These are phyloP conservation scores for Stichodactyla mertensii DNA, from an alignment of 64 coral and sea anemone genomes.

Conservation along the genomic window DNA sequence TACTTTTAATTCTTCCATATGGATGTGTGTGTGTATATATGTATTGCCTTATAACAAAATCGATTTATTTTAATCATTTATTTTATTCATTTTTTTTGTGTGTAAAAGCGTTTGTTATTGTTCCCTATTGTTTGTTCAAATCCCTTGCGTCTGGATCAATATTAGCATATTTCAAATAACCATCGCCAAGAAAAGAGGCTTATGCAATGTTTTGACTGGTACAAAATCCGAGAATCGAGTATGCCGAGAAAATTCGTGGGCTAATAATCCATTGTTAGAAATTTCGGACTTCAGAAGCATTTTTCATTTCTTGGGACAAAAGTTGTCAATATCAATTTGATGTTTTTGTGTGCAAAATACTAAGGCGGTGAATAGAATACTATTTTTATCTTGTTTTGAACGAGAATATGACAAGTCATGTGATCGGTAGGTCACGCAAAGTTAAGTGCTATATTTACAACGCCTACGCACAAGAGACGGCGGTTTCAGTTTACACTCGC, in stretches of 20 bases:
- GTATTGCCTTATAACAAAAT: no score
- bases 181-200: neutral
- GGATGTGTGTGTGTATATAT: no score
- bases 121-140: neutral
- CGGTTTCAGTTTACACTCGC: neutral
- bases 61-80: no score
- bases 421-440: constrained; percentile 4
- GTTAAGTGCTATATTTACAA: constrained; percentile 31
- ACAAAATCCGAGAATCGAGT: neutral
- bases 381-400: constrained; percentile 18
- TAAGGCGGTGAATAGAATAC: neutral
- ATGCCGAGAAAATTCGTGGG: neutral
- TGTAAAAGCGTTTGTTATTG: neutral
- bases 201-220: neutral
- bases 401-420: neutral
- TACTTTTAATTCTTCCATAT: no score
- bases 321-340: neutral
- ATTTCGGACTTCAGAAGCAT: neutral
- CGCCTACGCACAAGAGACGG: neutral
- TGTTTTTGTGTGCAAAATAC: neutral
- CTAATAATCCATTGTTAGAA: neutral
- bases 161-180: neutral
- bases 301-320: neutral
- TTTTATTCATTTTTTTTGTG: neutral
- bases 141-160: neutral